Base-by-base conservation (phyloP, 2,113 vertebrate species). In the Vidua macroura region DNA sequence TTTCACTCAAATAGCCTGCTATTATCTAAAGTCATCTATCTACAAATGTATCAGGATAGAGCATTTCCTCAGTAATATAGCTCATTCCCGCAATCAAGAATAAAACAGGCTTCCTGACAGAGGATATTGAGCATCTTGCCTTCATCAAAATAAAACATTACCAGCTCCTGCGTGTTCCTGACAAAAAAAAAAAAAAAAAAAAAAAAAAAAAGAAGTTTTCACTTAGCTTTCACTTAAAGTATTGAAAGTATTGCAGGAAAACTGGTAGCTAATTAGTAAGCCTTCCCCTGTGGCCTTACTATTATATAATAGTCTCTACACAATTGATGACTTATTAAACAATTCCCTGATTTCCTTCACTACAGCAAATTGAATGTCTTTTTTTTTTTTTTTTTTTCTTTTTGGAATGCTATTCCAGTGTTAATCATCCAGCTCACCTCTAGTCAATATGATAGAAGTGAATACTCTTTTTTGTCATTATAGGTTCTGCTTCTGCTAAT, bases 21-120 rank as follows among this genome's bases (percentile, higher is more conserved):
- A 93, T 93, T 97, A 97, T 96, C 95, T 90, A 90, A 96, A 96
- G 49, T 60, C 83, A 94, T 96, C 93, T 96, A 95, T 97, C 96
- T 97, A n/a, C 86, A 96, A 92, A 97, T 92, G 67, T 92, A 83
- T 93, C 93, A 97, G 95, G 91, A 96, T 74, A 96, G 92, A 96
- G 80, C 24, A 92, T 96, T 95, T 95, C 96, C 97, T 95, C 94
- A 94, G 82, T 95, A 94, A 95, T 94, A 77, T 15, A 95, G 56
- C 81, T 96, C 92, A 88, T 96, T 97, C 95, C 53, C 96, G 75
- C 67, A 95, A 94, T 97, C 91, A 97, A 88, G 95, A 96, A 94
- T 91, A 97, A 96, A 97, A 90, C 78, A 94, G 56, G n/a, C 82
- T 97, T 92, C 95, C 78, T 93, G 97, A 83, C 78, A 95, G 85